phyloP scores from a whole-genome alignment of 1,140 invertebrate species.

The Drosophila equinoxialis region DNA sequence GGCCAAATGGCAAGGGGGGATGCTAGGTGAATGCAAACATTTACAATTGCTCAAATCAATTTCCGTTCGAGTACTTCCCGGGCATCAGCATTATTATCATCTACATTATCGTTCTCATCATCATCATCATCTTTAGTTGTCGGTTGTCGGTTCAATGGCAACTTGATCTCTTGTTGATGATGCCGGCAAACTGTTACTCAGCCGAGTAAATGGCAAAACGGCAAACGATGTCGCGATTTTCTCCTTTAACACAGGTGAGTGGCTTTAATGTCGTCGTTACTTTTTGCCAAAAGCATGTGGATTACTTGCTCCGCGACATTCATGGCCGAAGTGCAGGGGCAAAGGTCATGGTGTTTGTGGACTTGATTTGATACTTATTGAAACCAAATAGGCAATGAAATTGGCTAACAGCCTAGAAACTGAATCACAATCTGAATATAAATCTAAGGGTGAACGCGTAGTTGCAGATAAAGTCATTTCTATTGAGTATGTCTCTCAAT shows the following conservation, averaged over 20 bases:
- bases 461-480: conserved; percentile 10
- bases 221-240: conserved; percentile 59
- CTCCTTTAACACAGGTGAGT: conserved; percentile 63
- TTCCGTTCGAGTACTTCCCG: conserved; percentile 75
- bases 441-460: conserved; percentile 2
- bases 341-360: conserved; percentile 36
- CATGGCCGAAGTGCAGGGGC: not conserved
- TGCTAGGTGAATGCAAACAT: conserved; percentile 33
- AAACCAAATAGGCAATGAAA: conserved; percentile 65
- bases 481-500: not conserved
- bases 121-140: conserved; percentile 11
- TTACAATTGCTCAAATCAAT: conserved; percentile 81
- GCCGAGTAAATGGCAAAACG: conserved; percentile 51
- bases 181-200: conserved; percentile 69
- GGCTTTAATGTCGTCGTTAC: conserved; percentile 75
- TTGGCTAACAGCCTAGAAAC: conserved; percentile 28
- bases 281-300: conserved; percentile 47
- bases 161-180: conserved; percentile 77
- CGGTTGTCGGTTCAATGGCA: conserved; percentile 62
- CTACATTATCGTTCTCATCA: conserved; percentile 1
- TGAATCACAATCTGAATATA: not conserved
- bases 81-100: conserved; percentile 30
- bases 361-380: conserved; percentile 79
- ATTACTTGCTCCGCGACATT: conserved; percentile 22
- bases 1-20: not conserved